Conservation (phyloP, 2,797 vertebrate genomes). For the Bucorvus abyssinicus region DNA sequence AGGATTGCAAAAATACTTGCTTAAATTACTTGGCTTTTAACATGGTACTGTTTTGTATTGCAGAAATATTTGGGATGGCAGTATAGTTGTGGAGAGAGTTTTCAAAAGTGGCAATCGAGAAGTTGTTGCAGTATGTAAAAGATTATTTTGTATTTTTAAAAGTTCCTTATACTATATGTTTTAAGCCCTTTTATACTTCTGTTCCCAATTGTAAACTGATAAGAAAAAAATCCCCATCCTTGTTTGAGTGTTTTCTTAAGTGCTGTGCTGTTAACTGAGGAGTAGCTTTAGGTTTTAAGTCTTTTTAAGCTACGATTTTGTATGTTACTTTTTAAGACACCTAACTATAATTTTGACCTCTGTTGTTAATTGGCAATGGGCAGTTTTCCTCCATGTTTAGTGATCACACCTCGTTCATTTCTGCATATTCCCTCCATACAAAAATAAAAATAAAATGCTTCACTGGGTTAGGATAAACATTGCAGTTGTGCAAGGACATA, state of each 20-base stretch:
- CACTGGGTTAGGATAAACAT: neutral
- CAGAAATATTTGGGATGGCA: constrained; percentile 98
- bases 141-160: neutral
- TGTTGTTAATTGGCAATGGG: neutral
- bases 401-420: neutral
- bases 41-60: constrained; percentile 23
- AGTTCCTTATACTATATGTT: neutral
- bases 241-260: neutral
- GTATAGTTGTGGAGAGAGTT: constrained; percentile 87
- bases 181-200: neutral
- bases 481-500: neutral
- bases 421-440: neutral
- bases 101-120: constrained; percentile 87
- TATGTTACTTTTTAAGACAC: neutral
- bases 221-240: fast-evolving
- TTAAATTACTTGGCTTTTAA: neutral
- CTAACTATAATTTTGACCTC: neutral
- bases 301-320: neutral
- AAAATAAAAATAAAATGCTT: neutral
- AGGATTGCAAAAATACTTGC: neutral
- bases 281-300: neutral
- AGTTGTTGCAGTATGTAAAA: constrained; percentile 84
- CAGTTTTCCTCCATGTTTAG: neutral
- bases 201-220: neutral
- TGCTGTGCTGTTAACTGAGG: neutral